Evolutionary conservation across 2,113 vertebrate genomes (phyloP), one percentile per base, ranked within the genome.

Genomic region (Nycticorax nycticorax): DNA sequence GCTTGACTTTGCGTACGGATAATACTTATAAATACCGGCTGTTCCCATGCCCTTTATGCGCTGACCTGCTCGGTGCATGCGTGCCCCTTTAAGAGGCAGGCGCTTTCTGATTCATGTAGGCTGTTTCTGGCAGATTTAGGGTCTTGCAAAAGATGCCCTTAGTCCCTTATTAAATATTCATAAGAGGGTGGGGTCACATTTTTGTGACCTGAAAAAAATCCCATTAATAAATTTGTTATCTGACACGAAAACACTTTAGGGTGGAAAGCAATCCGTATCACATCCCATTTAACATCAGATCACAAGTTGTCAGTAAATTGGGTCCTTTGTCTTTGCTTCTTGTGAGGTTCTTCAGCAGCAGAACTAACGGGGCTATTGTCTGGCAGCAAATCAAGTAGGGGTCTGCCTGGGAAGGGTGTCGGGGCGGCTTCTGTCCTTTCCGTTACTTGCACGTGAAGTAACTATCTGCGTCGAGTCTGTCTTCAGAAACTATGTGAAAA

Each of bases 151-250:
- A 94, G 93, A 94, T 75, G 78, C 81, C 89, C 91, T 95, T 91
- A 95, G 88, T 95, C 96, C 93, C 76, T 79, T 96, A 82, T 93
- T 98, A 97, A 98, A 98, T 98, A 98, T 98, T 98, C 98, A 98
- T 98, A 96, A 97, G 93, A 97, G 93, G 97, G 97, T 96, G 97
- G 97, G 97, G 96, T 94, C 95, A 97, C 93, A 96, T 97, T 97
- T 98, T 98, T 93, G 93, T 95, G 96, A 97, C 96, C 91, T 97
- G 96, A 92, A 97, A 97, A 97, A 98, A 96, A 97, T 94, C 77
- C 90, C 95, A 96, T 97, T 98, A 98, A 97, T 98, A 98, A 97
- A 98, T 98, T 96, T 96, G 95, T 97, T 98, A 96, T 92, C 93
- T 93, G 94, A 96, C 95, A 93, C 37, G 85, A 91, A 97, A 97